Percentiles rank a stretch among this genome's conserved stretches.
Conservation (phyloP, 2,888 invertebrate genomes). For the Siphlonurus alternatus region DNA sequence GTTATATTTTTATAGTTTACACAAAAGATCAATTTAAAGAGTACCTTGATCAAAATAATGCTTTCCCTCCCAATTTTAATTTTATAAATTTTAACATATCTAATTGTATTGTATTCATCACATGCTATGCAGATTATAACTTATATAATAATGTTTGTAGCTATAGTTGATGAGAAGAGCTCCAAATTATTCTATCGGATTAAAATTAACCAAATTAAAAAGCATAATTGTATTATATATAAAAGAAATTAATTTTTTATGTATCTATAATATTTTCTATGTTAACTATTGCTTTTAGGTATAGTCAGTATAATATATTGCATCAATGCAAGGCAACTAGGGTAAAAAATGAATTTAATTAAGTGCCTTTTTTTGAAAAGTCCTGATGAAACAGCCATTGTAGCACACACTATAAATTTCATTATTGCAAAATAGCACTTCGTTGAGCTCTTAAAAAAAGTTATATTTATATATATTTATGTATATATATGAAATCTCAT, state of each 20-base stretch:
- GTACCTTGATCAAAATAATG: too few relatives aligned
- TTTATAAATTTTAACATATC: too few relatives aligned
- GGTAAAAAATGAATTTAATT: conserved; percentile 7
- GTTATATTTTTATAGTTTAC: too few relatives aligned
- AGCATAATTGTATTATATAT: not conserved
- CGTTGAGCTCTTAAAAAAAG: not conserved
- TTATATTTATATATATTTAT: not conserved
- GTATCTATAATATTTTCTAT: not conserved
- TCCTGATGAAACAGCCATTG: not conserved
- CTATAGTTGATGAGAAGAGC: too few relatives aligned
- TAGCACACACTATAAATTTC: not conserved
- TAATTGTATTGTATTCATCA: too few relatives aligned
- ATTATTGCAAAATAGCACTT: not conserved
- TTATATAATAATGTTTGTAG: too few relatives aligned
- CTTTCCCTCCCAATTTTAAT: too few relatives aligned
- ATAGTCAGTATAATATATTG: not conserved
- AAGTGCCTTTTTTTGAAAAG: conserved; percentile 5
- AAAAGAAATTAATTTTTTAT: not conserved
- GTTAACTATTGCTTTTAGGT: not conserved
- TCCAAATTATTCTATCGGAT: too few relatives aligned
- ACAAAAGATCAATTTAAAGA: too few relatives aligned
- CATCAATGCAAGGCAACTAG: conserved; percentile 11
- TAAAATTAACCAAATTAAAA: not conserved
- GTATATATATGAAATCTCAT: not conserved
- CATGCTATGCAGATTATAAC: not conserved